phyloP scores from a whole-genome alignment of 1,140 invertebrate genomes.

The Anoplolepis gracilipes region DNA sequence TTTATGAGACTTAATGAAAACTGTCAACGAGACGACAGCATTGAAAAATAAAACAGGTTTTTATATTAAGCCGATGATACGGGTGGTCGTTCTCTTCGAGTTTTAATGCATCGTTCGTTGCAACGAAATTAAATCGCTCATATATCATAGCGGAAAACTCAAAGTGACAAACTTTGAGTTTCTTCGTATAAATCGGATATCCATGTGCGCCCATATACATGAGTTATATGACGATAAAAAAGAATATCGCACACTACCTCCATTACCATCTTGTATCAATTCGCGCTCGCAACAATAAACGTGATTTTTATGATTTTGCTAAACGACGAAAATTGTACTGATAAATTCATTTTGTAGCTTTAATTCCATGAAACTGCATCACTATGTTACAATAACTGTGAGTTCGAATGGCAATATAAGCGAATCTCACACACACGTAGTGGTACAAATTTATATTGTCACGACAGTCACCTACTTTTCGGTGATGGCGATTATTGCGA shows the following conservation, averaged over 20 bases:
- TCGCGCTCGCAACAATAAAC: neutral
- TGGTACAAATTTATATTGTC: neutral
- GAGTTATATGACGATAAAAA: constrained; percentile 29
- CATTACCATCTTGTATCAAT: neutral
- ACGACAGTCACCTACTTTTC: neutral
- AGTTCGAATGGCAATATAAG: neutral
- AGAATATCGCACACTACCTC: neutral
- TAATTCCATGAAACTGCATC: neutral
- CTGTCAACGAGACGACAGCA: constrained; percentile 25
- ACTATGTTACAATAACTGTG: neutral
- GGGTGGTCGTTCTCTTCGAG: neutral
- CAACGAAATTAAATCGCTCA: constrained; percentile 52
- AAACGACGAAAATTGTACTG: neutral
- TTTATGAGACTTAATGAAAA: constrained; percentile 58
- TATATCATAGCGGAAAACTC: too few relatives aligned
- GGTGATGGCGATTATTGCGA: neutral
- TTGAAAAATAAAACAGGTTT: constrained; percentile 45
- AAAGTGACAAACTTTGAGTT: constrained; percentile 3
- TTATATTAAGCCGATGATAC: constrained; percentile 31
- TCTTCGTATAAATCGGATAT: neutral
- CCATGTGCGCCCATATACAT: neutral
- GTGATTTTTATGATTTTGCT: constrained; percentile 14
- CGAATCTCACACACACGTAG: neutral
- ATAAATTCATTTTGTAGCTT: neutral
- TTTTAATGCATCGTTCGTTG: constrained; percentile 42